Conservation (phyloP, 35 echinoderm and acorn worm genomes). For the Ptychodera flava region DNA sequence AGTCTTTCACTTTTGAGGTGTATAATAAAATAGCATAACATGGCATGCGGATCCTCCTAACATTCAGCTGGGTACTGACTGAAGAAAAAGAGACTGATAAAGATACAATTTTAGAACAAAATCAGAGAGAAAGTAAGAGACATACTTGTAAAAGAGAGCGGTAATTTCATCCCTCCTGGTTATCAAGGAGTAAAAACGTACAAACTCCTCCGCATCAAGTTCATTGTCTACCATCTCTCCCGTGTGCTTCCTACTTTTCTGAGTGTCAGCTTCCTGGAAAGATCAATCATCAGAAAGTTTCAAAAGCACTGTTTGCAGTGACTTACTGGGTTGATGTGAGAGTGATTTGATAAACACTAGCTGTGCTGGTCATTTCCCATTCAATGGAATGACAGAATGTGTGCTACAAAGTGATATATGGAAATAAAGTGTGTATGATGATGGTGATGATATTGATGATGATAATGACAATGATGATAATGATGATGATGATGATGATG, state of each 20-base stretch:
- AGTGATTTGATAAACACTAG: neutral
- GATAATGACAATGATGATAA: constrained; percentile 2
- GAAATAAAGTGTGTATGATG: neutral
- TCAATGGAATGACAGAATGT: neutral
- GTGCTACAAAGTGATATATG: neutral
- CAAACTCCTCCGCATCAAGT: constrained; percentile 84
- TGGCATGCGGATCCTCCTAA: too few relatives aligned
- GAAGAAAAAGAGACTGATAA: too few relatives aligned
- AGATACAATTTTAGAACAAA: too few relatives aligned
- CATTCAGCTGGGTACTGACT: too few relatives aligned
- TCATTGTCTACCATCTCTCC: constrained; percentile 23
- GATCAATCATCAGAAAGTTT: neutral
- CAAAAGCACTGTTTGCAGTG: neutral
- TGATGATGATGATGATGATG: neutral
- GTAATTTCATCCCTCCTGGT: constrained; percentile 64
- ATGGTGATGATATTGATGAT: neutral
- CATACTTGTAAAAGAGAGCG: constrained; percentile 80
- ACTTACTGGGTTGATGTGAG: neutral
- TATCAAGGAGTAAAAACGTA: constrained; percentile 66
- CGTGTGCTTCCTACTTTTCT: constrained; percentile 10
- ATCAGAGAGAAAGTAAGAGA: neutral
- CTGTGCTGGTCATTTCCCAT: neutral
- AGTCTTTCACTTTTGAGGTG: too few relatives aligned
- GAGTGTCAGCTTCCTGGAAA: constrained; percentile 31
- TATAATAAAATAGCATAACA: too few relatives aligned